Conservation (phyloP, 2,797 vertebrate genomes). For the Sphenodon punctatus region DNA sequence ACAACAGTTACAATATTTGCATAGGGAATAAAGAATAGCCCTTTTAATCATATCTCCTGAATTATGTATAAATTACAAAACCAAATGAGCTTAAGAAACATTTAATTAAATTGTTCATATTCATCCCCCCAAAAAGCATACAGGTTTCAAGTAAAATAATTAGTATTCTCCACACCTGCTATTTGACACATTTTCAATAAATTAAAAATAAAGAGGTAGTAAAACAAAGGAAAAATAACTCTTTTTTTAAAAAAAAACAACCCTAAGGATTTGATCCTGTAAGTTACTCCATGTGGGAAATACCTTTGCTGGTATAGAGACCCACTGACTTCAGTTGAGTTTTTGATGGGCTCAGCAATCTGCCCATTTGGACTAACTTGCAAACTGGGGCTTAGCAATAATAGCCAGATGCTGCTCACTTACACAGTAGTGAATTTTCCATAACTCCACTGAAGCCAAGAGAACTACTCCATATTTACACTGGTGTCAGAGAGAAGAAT, state of each 20-base stretch:
- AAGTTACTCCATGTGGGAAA: conserved; percentile 29
- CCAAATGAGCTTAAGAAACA: conserved; percentile 78
- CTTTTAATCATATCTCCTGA: conserved; percentile 97
- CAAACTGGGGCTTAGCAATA: not conserved
- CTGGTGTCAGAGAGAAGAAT: conserved; percentile 33
- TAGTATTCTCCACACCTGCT: conserved; percentile 66
- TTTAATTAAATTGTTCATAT: conserved; percentile 71
- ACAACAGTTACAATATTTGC: conserved; percentile 98
- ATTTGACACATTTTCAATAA: conserved; percentile 83
- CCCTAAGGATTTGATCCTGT: conserved; percentile 56
- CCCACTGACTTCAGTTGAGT: not conserved
- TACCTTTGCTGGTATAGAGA: not conserved
- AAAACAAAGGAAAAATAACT: conserved; percentile 84
- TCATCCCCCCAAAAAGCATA: conserved; percentile 74
- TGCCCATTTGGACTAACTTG: not conserved
- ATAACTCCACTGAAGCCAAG: not conserved
- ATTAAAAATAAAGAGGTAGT: conserved; percentile 91
- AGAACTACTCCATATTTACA: not conserved
- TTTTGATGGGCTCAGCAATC: not conserved
- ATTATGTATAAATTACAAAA: conserved; percentile 88
- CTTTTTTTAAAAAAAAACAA: conserved; percentile 60
- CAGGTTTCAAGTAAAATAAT: conserved; percentile 81
- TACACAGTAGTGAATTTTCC: not conserved
- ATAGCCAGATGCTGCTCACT: conserved; percentile 36
- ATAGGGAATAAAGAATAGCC: conserved; percentile 99